Evolutionary conservation across 2,113 vertebrate genomes (phyloP).

Genomic region (Struthio camelus): DNA sequence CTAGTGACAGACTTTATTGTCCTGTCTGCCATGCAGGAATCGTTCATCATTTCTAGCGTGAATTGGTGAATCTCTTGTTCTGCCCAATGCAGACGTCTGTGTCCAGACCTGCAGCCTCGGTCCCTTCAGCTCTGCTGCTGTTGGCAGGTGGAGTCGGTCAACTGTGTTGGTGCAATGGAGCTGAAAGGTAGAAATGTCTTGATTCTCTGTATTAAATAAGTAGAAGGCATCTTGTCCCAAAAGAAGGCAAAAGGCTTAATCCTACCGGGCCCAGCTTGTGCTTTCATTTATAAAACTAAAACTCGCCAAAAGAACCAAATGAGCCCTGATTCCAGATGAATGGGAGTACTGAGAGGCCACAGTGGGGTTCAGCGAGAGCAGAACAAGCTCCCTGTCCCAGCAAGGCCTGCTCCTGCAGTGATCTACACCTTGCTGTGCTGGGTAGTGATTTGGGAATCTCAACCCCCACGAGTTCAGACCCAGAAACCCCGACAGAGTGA

Average conservation of each 20-base stretch:
- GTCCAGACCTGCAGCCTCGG: background rate
- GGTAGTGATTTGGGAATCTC: background rate
- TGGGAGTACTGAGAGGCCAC: background rate
- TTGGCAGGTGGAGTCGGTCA: background rate
- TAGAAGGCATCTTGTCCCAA: background rate
- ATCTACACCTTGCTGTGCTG: rapidly evolving
- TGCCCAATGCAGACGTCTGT: background rate
- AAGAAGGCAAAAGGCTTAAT: background rate
- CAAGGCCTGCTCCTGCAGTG: background rate
- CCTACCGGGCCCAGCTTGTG: background rate
- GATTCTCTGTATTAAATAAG: background rate
- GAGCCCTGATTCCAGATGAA: background rate
- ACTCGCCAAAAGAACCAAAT: background rate
- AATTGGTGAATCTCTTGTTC: background rate
- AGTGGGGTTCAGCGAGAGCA: background rate
- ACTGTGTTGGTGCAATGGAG: background rate
- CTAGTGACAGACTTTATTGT: constrained; percentile 6
- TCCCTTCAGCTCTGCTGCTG: background rate
- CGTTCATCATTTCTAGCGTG: background rate
- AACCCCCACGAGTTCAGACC: background rate
- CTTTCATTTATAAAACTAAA: background rate
- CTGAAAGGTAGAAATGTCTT: background rate
- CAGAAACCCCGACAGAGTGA: background rate
- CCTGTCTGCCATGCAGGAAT: background rate
- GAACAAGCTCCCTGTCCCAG: background rate